Evolutionary conservation across 2,797 vertebrate species (phyloP), one percentile per base, ranked within the genome.

Genomic region (Nyctibius grandis): DNA sequence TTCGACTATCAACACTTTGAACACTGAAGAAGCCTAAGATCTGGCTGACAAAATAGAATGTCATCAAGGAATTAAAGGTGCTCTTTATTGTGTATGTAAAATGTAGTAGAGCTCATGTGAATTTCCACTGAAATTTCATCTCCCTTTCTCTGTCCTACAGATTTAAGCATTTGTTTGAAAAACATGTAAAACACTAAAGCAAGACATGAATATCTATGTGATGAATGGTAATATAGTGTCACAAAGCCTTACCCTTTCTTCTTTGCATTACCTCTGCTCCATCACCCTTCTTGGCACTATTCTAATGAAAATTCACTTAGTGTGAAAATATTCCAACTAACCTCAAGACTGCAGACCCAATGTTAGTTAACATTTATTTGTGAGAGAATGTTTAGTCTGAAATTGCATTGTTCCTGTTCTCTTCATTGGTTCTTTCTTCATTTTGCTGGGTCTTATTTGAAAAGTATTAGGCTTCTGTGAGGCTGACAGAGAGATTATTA

Each of bases 401-500:
- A 53, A 45, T 73, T 80, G 26, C 21, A 15, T 25, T 83, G 7
- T 61, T 87, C 87, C 53, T 34, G 47, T 74, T 96, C 45, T 92
- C 59, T 92, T 86, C 19, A 13, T 40, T 81, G 33, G 9, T 29
- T 88, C 54, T 9, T 23, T 48, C 59, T 85, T 87, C 88, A 47
- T 91, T 93, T 89, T 81, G 6, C 40, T 93, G 34, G 17, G 10
- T 72, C 22, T 83, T 91, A 15, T 74, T 91, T 91, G 79, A 84
- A 42, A 80, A 69, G 54, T 83, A 29, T 76, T 57, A 77, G 73
- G 78, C 70, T 92, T 94, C 83, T 89, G 68, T 72, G 82, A 89
- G 72, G 36, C 92, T 95, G 74, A 76, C 59, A 92, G 77, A 94
- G 77, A 95, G 88, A 93, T 60, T 78, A 94, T 95, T 92, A 97